These are phyloP conservation scores for Eospalax fontanierii DNA, from an alignment of 2,797 vertebrate genomes.

Conservation along the genomic window DNA sequence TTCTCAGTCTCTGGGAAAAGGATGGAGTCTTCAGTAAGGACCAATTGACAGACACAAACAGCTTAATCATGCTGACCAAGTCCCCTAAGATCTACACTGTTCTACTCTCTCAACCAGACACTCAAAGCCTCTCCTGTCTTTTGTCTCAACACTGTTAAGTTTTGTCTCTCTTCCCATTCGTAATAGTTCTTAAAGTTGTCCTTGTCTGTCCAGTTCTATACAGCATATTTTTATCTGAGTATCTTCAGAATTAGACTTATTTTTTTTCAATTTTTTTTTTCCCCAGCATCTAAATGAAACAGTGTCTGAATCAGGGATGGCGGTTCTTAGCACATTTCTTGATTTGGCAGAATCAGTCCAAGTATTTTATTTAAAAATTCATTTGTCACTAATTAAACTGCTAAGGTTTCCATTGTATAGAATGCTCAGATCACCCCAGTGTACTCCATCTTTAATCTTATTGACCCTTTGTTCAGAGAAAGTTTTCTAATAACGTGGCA, in stretches of 20 bases:
- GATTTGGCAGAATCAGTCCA: neutral
- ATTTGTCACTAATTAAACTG: neutral
- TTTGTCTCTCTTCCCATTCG: neutral
- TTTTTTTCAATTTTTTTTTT: neutral
- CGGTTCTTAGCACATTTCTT: neutral
- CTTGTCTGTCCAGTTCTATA: neutral
- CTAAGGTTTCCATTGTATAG: neutral
- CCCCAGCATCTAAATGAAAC: neutral
- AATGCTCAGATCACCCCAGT: neutral
- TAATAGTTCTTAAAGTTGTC: neutral
- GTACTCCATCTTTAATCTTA: neutral
- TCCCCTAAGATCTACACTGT: neutral
- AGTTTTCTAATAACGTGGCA: neutral
- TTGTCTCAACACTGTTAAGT: neutral
- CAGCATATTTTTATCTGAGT: neutral
- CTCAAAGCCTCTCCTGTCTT: neutral
- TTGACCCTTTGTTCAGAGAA: neutral
- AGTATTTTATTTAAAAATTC: slow-evolving; percentile 17
- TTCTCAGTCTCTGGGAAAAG: neutral
- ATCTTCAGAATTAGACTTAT: neutral
- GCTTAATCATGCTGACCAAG: neutral
- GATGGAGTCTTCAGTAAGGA: neutral
- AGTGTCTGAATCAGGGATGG: neutral
- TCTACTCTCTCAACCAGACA: neutral
- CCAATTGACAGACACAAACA: neutral